Evolutionary conservation across 1,140 invertebrate species (phyloP).

Genomic region (Uloborus diversus): DNA sequence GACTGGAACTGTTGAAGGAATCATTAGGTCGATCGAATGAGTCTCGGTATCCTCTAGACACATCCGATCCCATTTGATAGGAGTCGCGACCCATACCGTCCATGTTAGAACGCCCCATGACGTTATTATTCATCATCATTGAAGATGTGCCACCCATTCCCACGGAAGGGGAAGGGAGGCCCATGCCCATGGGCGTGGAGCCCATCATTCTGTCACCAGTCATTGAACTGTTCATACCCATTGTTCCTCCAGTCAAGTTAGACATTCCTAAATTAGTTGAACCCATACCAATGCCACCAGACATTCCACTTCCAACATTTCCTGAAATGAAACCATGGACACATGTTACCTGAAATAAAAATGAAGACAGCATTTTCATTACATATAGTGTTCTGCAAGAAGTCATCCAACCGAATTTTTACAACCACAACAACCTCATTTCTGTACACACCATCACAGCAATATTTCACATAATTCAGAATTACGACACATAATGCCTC

Average conservation of each 20-base stretch:
- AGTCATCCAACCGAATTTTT: no score
- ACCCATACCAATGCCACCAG: constrained; percentile 38
- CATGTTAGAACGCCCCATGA: constrained; percentile 38
- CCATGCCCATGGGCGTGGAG: constrained; percentile 18
- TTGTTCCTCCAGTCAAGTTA: constrained; percentile 35
- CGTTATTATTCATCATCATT: constrained; percentile 35
- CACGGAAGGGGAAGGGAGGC: constrained; percentile 18
- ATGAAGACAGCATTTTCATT: no score
- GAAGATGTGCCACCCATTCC: constrained; percentile 30
- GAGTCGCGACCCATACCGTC: constrained; percentile 31
- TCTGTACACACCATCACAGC: no score
- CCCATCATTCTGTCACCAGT: constrained; percentile 48
- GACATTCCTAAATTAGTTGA: constrained; percentile 49
- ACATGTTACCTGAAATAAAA: constrained; percentile 41
- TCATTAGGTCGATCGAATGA: constrained; percentile 38
- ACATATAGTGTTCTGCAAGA: no score
- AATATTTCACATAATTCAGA: no score
- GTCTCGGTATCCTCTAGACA: constrained; percentile 32
- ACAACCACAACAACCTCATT: no score
- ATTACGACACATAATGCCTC: no score
- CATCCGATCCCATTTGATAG: constrained; percentile 23
- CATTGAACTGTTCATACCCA: constrained; percentile 53
- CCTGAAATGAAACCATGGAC: constrained; percentile 48
- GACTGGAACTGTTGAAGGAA: constrained; percentile 33
- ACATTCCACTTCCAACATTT: constrained; percentile 5